Evolutionary conservation across 2,888 invertebrate genomes (phyloP), one percentile per base, ranked within the genome.

Genomic region (Eurytoma adleriae): DNA sequence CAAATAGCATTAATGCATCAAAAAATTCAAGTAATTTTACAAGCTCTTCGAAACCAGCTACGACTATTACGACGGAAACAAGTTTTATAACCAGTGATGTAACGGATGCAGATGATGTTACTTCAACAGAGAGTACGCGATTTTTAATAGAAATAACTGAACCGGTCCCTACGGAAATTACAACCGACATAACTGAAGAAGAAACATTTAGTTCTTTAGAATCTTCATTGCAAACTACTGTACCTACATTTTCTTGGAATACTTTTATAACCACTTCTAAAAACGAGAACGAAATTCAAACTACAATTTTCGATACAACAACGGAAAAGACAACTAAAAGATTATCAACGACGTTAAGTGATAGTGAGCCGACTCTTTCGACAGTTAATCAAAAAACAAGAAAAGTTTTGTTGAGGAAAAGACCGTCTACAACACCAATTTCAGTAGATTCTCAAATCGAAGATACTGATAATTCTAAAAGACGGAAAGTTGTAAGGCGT

Each of bases 401-500:
- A 27, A 87, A 83, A 79, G 83, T 89, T 13, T 59, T 89, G 5
- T 64, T 86, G 59, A 83, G 86, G 72, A 86, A 85, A 57, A 82
- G 86, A 56, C 87, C 86, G 0, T 82, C 85, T 0, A 82, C 83
- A 48, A 80, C 84, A 2, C 78, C 80, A 3, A 54, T 68, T 20
- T 54, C 83, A 14, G 70, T 69, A 24, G 67, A 82, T 61, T 79
- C 83, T 40, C 54, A 67, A 7, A 71, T 56, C 18, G 30, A 67
- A 13, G 54, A 64, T 66, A 30, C 69, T 48, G 5, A 67, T 61
- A 72, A 74, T 64, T n/a, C 7, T 18, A 85, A 87, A 27, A 85
- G 85, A 69, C 86, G 87, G 24, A 89, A 88, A 83, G 81, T 89
- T 48, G 80, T 89, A 20, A 86, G 86, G 81, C 86, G 89, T 12